Conservation (phyloP, 2,113 vertebrate genomes). For the Chloebia gouldiae region DNA sequence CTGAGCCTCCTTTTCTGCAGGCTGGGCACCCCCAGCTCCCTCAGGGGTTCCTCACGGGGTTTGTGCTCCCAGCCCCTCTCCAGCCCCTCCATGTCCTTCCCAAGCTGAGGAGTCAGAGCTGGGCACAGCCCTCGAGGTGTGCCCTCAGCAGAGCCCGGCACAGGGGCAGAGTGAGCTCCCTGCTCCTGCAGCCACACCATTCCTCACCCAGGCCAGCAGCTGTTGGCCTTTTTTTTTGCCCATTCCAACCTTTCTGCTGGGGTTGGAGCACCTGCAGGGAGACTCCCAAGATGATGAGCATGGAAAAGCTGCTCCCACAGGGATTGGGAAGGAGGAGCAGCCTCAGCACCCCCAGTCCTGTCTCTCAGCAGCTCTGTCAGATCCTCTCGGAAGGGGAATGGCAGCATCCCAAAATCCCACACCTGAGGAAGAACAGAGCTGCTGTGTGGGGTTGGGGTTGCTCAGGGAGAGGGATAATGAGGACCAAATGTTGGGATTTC, state of each 20-base stretch:
- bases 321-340: neutral
- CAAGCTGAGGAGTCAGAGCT: no score
- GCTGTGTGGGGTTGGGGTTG: neutral
- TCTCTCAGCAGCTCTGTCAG: neutral
- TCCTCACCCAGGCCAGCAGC: neutral
- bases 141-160: neutral
- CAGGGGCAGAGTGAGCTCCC: neutral
- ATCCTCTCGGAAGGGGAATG: neutral
- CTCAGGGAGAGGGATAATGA: neutral
- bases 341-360: accelerated
- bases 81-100: no score
- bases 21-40: no score
- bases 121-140: no score
- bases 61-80: no score
- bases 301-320: neutral
- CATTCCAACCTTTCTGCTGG: neutral
- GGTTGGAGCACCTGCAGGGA: neutral
- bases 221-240: neutral
- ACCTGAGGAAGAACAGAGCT: neutral
- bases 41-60: no score
- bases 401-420: neutral
- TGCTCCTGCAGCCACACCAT: neutral
- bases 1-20: no score
- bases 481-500: neutral
- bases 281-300: neutral